These are phyloP conservation scores for Scomber scombrus DNA, from an alignment of 2,113 vertebrate species.

Conservation along the genomic window DNA sequence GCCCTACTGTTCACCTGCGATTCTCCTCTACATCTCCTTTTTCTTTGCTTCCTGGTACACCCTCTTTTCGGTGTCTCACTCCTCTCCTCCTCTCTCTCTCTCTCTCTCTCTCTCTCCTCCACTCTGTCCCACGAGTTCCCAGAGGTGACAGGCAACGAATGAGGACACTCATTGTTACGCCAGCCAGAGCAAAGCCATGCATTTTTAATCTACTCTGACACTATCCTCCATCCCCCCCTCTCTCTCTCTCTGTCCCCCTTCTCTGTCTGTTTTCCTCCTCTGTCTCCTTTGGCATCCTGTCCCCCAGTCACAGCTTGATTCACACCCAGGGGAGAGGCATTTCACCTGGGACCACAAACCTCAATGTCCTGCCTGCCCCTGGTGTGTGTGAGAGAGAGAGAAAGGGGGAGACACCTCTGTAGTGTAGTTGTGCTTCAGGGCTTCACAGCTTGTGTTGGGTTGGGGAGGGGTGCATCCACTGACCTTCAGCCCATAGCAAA, in stretches of 20 bases:
- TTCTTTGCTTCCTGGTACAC: conserved; percentile 7
- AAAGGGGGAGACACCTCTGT: conserved; percentile 28
- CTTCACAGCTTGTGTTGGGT: conserved; percentile 31
- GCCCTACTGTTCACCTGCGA: not conserved
- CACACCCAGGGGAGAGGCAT: conserved; percentile 45
- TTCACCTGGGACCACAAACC: conserved; percentile 60
- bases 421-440: conserved; percentile 28
- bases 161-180: conserved; percentile 73
- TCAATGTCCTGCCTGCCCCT: conserved; percentile 28
- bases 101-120: conserved; percentile 2
- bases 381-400: not conserved
- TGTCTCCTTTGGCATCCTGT: conserved; percentile 4
- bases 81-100: not conserved
- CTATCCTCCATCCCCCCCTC: not conserved
- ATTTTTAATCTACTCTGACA: conserved; percentile 77
- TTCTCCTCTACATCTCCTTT: conserved; percentile 1
- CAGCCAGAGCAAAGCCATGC: conserved; percentile 64
- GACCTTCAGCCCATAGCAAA: conserved; percentile 65
- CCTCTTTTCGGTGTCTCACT: conserved; percentile 1
- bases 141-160: conserved; percentile 75
- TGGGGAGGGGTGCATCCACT: conserved; percentile 14
- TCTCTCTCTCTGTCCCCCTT: not conserved
- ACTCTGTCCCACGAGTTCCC: conserved; percentile 50
- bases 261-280: not conserved
- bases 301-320: conserved; percentile 48